Base-by-base conservation (phyloP, 1,140 invertebrate species). In the Drosophila yakuba region DNA sequence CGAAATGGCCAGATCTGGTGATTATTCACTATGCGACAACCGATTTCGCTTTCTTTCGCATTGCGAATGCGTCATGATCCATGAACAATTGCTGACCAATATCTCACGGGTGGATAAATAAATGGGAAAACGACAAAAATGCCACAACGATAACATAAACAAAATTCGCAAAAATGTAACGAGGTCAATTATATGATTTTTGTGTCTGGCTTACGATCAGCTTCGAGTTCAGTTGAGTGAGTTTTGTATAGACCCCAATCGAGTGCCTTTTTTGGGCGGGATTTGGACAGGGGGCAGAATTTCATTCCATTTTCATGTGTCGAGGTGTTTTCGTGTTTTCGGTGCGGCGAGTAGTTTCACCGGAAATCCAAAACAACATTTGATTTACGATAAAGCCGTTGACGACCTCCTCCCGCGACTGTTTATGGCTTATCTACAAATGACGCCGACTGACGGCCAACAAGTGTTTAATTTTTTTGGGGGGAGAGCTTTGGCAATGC, bases 291-390 rank as follows among this genome's bases (percentile, higher is more conserved):
- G 54, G 41, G 47, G 20, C 23, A 12, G 15, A 32, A 32, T 8
- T 32, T 32, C 28, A 32, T 32, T 20, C 58, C 63, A 51, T 64
- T 66, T 66, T 28, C 1, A 17, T 39, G 17, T 50, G 20, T 48
- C 25, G 39, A 69, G 61, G 61, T 44, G 38, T 72, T 58, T 71
- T 59, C 62, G 56, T 44, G 38, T 72, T 58, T 71, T 59, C 62
- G 56, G 43, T 32, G 32, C 52, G 62, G n/a, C 11, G 43, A 82
- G 79, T 86, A 82, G 79, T 86, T 86, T 86, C 82, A 88, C 82
- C 82, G 82, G 82, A 86, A 86, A 86, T 86, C 75, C 82, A 88
- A 83, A 73, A 83, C 79, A 82, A 83, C 83, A 82, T 82, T 79
- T 83, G 83, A 88, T 86, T 88, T 86, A 88, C 79, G 82, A 88